Percentiles rank a stretch among this genome's conserved stretches.
Evolutionary conservation across 2,113 vertebrate species (phyloP).

Genomic region (Chascanopsetta lugubris): DNA sequence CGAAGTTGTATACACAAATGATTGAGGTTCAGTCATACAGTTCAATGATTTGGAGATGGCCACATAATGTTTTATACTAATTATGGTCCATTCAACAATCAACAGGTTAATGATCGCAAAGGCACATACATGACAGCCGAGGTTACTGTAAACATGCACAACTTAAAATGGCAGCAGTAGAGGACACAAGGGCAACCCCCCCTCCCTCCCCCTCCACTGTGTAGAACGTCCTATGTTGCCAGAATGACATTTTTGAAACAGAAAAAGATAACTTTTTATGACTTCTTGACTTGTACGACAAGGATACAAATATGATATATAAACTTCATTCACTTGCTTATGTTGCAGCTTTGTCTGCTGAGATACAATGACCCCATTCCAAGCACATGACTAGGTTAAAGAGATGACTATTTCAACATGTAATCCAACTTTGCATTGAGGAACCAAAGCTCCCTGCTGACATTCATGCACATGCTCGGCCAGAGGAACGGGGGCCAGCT

Average conservation of each 20-base stretch:
- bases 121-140: neutral
- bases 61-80: neutral
- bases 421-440: neutral
- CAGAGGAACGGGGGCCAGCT: neutral
- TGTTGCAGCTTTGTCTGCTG: neutral
- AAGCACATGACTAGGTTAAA: neutral
- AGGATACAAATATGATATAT: too few species aligned
- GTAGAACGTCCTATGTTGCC: too few species aligned
- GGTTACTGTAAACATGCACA: neutral
- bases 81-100: neutral
- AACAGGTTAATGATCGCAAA: neutral
- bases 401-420: neutral
- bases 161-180: too few species aligned
- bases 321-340: neutral
- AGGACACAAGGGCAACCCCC: too few species aligned
- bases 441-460: neutral
- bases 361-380: too few species aligned
- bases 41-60: neutral
- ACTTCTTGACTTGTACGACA: too few species aligned
- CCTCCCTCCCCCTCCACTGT: too few species aligned
- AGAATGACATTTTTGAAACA: too few species aligned
- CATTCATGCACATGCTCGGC: neutral
- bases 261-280: too few species aligned
- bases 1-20: neutral
- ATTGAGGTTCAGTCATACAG: too few species aligned